phyloP scores from a whole-genome alignment of 64 coral and sea anemone species.

The Acropora yongei region DNA sequence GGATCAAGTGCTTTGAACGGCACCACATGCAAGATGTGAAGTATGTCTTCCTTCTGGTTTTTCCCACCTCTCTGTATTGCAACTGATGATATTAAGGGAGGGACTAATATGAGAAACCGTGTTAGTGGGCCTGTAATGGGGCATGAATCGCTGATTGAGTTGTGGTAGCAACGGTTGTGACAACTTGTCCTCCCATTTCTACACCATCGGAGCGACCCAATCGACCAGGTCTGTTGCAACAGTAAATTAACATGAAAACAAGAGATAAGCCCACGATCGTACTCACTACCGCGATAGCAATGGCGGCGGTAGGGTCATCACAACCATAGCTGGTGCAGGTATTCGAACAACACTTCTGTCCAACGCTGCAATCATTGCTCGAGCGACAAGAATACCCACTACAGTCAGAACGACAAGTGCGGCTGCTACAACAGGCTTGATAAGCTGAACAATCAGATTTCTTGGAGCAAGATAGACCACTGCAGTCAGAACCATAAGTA shows the following conservation, averaged over 20 bases:
- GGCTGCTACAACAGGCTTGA: constrained; percentile 20
- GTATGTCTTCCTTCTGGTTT: too few species aligned
- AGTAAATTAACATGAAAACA: not conserved
- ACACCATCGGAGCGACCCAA: not conserved
- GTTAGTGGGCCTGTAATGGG: not conserved
- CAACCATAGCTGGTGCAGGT: not conserved
- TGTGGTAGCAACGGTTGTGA: not conserved
- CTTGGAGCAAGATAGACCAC: too few species aligned
- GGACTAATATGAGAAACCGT: not conserved
- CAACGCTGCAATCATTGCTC: not conserved
- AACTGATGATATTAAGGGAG: not conserved
- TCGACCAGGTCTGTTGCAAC: not conserved
- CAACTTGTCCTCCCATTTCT: not conserved
- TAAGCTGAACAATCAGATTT: not conserved
- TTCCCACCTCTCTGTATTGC: too few species aligned
- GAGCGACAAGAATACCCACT: not conserved
- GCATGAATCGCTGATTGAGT: not conserved
- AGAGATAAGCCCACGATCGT: not conserved
- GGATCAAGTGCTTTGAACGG: too few species aligned
- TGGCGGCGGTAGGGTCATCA: not conserved
- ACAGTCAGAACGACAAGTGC: constrained; percentile 1
- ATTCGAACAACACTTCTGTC: not conserved
- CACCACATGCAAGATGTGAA: too few species aligned
- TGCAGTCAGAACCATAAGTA: too few species aligned
- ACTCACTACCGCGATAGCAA: not conserved